Base-by-base conservation (phyloP, 2,888 invertebrate species). In the Eupithecia vulgata region DNA sequence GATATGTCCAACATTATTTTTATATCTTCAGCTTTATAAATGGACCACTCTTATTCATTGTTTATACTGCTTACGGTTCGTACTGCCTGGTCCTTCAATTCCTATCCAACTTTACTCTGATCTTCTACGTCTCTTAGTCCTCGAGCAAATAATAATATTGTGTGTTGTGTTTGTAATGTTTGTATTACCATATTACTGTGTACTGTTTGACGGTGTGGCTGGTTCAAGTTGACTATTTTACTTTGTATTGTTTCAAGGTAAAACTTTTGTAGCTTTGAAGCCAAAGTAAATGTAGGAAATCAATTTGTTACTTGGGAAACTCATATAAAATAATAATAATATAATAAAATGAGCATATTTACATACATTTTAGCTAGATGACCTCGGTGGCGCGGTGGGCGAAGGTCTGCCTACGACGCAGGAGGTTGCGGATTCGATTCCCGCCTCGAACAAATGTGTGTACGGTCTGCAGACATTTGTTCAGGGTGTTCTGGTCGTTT, bases 181-280 rank as follows among this genome's bases (percentile, higher is more conserved):
- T 68, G 40, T 71, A 80, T 78, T 75, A 74, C 57, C 70, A 73
- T 76, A 75, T 77, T 72, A 30, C 59, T 68, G 64, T 77, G 70
- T 66, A 25, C 67, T 71, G 67, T 72, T 72, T 59, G 69, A 42
- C 52, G 52, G 69, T 62, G 34, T 45, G 67, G 34, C 34, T 25
- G 5, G 59, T 61, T 61, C 34, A 17, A 30, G 59, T 57, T 57
- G 57, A 25, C 10, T 57, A 52, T 52, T 52, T 40, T 70, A 45
- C 59, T 45, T 62, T 70, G 48, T 67, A 34, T 30, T 17, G 30
- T 34, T 7, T 30, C 0, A 7, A 15, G 30, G 30, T 34, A 30
- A 25, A 34, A 15, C 25, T 10, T 10, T 57, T 25, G 57, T 25
- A 57, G 21, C 25, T 57, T 25, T 57, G 25, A 21, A 12, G 57